A percentile compares a stretch with the other conserved stretches of the same genome.
Conservation (phyloP, 2,797 vertebrate species). For the Sebastes hubbsi region DNA sequence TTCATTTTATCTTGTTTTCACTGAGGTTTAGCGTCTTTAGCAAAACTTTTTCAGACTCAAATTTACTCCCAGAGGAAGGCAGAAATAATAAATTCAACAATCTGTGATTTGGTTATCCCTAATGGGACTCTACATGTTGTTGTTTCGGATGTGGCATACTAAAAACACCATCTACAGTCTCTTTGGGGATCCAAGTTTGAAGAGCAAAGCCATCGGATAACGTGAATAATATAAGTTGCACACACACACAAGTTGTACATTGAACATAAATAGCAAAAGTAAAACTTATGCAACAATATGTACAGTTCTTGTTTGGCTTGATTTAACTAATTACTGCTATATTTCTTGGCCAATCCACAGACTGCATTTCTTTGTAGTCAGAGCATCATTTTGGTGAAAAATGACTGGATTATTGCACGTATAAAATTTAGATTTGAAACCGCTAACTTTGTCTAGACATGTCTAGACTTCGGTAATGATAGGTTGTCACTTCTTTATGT, state of each 20-base stretch:
- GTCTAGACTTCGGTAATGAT: slow-evolving; percentile 40
- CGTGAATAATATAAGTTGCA: background rate
- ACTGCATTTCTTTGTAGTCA: background rate
- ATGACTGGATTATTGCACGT: background rate
- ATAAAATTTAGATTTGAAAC: slow-evolving; percentile 14
- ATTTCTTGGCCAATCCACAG: background rate
- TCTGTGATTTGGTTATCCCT: background rate
- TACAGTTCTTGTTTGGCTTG: background rate
- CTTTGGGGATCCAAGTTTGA: background rate
- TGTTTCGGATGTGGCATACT: background rate
- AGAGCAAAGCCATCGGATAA: background rate
- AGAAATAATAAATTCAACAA: background rate
- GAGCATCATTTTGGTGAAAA: background rate
- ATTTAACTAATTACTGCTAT: background rate
- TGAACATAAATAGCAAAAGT: background rate
- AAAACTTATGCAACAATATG: background rate
- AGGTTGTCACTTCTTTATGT: slow-evolving; percentile 15
- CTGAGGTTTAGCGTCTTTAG: background rate
- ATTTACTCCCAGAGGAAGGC: background rate
- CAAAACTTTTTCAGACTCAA: background rate
- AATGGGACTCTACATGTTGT: background rate
- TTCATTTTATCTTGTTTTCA: background rate
- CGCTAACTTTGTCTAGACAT: background rate
- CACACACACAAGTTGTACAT: too few relatives aligned
- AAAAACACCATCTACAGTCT: background rate